Conservation (phyloP, 2,888 invertebrate genomes). For the Cyaniris semiargus region DNA sequence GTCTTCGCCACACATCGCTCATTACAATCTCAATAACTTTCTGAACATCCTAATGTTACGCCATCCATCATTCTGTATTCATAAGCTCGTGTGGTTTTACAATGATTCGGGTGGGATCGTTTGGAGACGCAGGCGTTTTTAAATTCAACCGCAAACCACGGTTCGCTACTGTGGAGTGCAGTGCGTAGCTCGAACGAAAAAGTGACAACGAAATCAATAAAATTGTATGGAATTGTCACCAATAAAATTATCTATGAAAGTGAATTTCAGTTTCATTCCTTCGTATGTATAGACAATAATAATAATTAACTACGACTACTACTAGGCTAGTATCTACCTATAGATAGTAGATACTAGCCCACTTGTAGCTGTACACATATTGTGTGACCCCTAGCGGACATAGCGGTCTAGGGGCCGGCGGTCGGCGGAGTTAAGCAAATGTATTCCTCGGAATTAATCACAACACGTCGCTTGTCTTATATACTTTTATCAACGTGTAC, state of each 20-base stretch:
- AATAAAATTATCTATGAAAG: too few relatives aligned
- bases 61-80: conserved; percentile 32
- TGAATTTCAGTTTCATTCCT: too few relatives aligned
- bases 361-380: not conserved
- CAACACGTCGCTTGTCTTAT: conserved; percentile 24
- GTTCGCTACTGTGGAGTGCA: not conserved
- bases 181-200: not conserved
- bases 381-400: conserved; percentile 5
- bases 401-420: not conserved
- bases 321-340: too few relatives aligned
- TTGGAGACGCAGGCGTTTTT: not conserved
- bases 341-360: too few relatives aligned
- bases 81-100: conserved; percentile 18
- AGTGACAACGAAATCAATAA: not conserved
- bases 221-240: not conserved
- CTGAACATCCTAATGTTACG: conserved; percentile 23
- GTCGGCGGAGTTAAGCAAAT: conserved; percentile 5
- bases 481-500: conserved; percentile 28
- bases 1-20: conserved; percentile 39
- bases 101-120: not conserved
- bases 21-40: conserved; percentile 39
- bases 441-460: conserved; percentile 28
- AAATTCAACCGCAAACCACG: conserved; percentile 11
- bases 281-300: too few relatives aligned
- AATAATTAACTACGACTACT: too few relatives aligned